Conservation (phyloP, 2,888 invertebrate species). For the Callosobruchus maculatus region DNA sequence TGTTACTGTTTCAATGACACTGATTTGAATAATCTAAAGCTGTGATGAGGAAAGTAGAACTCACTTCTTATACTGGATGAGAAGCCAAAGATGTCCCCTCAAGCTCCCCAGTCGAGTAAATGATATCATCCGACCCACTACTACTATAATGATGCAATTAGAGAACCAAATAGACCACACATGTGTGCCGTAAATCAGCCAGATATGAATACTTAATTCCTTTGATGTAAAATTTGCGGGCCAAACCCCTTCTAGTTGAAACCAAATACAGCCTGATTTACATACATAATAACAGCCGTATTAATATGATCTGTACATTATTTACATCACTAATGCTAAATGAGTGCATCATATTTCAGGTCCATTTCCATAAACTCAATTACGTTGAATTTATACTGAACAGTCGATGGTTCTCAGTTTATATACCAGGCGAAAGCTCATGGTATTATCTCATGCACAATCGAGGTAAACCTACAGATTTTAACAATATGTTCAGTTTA, state of each 20-base stretch:
- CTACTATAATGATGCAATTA: neutral
- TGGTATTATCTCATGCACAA: no score
- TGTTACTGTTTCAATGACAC: no score
- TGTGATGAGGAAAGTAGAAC: no score
- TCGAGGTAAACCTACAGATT: no score
- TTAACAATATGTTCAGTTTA: no score
- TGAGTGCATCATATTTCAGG: neutral
- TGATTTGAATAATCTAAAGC: no score
- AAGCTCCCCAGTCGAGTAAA: neutral
- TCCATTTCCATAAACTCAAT: neutral
- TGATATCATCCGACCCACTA: neutral
- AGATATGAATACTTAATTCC: neutral
- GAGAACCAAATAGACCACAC: neutral
- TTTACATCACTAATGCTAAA: neutral
- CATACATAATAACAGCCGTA: neutral
- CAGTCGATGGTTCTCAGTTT: neutral
- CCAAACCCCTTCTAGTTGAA: neutral
- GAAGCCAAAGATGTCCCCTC: neutral
- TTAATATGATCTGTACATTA: neutral
- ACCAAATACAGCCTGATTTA: neutral
- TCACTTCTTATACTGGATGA: no score
- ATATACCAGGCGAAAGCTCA: no score
- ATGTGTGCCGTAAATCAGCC: neutral
- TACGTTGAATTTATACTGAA: neutral
- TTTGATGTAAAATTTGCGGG: neutral